Conservation (phyloP, 2,797 vertebrate species). For the Semaprochilodus insignis region DNA sequence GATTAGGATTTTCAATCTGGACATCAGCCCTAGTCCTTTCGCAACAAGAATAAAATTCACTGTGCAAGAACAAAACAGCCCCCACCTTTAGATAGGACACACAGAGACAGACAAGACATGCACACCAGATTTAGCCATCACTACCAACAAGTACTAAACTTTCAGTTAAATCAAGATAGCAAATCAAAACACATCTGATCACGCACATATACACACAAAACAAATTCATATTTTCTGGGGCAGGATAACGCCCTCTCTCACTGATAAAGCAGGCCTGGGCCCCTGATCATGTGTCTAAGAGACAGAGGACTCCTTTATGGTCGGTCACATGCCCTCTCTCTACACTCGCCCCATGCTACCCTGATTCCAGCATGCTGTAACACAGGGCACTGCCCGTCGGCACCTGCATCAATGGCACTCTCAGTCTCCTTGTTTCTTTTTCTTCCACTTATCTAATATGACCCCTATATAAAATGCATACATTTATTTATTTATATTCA, state of each 20-base stretch:
- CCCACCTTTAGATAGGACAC: background rate
- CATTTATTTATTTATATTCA: background rate
- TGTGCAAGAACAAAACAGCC: background rate
- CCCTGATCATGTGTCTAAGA: conserved; percentile 61
- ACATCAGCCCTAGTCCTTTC: background rate
- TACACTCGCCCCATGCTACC: conserved; percentile 2
- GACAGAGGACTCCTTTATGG: conserved; percentile 64
- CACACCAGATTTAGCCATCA: background rate
- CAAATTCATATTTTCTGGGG: background rate
- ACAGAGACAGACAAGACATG: background rate
- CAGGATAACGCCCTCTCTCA: conserved; percentile 4
- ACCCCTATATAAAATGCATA: background rate
- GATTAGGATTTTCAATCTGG: background rate
- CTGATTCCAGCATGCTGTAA: background rate
- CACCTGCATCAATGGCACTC: background rate
- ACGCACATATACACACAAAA: background rate
- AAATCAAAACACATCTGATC: conserved; percentile 6
- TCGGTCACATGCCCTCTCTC: conserved; percentile 55
- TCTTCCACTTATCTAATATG: background rate
- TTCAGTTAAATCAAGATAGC: conserved; percentile 15
- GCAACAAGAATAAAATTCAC: no score
- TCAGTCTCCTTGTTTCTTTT: background rate
- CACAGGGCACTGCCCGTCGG: background rate
- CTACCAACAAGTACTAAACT: background rate
- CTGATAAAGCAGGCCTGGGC: conserved; percentile 25